Base-by-base conservation (phyloP, 1,140 invertebrate genomes). In the Tigriopus japonicus region DNA sequence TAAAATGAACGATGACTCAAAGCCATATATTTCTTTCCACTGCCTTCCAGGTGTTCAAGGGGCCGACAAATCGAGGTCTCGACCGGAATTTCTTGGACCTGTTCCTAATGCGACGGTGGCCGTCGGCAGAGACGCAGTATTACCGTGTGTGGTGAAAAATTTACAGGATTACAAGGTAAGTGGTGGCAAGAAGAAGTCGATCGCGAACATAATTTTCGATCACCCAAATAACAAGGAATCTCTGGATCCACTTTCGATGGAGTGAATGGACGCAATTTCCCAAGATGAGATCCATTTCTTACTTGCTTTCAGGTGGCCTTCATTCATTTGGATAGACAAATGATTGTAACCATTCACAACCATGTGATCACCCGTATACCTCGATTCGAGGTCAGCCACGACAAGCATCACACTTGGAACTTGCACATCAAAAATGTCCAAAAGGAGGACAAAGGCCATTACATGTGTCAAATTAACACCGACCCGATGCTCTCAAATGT, bases 401-500 rank as follows among this genome's bases (percentile, higher is more conserved):
- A 89, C 71, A 88, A 86, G 71, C 86, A 88, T 64, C 87, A 87
- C 73, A 90, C 87, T 13, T 93, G 87, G 87, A 73, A 86, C 53
- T 75, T 92, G 43, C 85, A 90, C 71, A 86, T 91, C 41, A 85
- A 78, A 67, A 83, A 83, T 67, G 87, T 88, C 14, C 86, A 90
- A 67, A 82, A 86, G 69, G 84, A 90, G 68, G 87, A 91, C 72
- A 77, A 86, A 45, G 87, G 87, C 10, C 87, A 86, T 71, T 91
- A 89, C 72, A 88, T 90, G 85, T 88, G 86, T 45, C 66, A 68
- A 43, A 63, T 94, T 59, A 94, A 93, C 71, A 90, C 90, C n/a
- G 87, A 88, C 69, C 90, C 90, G 0, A 92, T 94, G 86, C 91
- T 91, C 63, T 88, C 83, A 68, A 87, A 90, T 79, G 85, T 90